Percentiles rank a stretch among this genome's conserved stretches.
phyloP scores from a whole-genome alignment of 2,797 vertebrate genomes.

The Coregonus suidteri region DNA sequence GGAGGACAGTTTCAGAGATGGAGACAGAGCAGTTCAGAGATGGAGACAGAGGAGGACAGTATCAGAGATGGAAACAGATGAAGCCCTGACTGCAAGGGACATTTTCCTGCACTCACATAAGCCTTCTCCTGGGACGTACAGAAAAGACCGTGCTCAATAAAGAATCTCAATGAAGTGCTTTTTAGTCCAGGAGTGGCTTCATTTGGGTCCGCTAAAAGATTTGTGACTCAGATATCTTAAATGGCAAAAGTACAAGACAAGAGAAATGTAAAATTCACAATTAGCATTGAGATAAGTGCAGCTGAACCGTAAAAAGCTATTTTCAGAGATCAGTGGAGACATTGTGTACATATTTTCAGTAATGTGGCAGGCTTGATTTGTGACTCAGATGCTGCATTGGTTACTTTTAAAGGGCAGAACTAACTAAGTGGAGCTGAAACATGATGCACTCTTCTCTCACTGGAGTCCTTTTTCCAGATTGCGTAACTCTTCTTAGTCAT shows the following conservation, averaged over 20 bases:
- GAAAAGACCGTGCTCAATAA: too few relatives aligned
- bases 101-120: not conserved
- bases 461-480: constrained; percentile 39
- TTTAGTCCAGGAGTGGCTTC: not conserved
- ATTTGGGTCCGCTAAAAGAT: not conserved
- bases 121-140: too few relatives aligned
- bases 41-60: too few relatives aligned
- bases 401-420: not conserved
- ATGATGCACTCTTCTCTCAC: constrained; percentile 16
- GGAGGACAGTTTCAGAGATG: too few relatives aligned
- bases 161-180: not conserved
- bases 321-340: not conserved
- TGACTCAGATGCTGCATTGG: not conserved
- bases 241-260: not conserved
- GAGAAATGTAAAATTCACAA: not conserved
- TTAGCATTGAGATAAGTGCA: not conserved
- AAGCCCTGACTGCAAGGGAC: not conserved
- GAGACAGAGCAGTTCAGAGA: too few relatives aligned
- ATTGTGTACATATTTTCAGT: not conserved
- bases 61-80: too few relatives aligned
- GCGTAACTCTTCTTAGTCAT: constrained; percentile 55
- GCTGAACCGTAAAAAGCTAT: not conserved
- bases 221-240: not conserved
- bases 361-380: not conserved
- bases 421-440: constrained; percentile 17